Percentiles rank a stretch among this genome's conserved stretches.
These are phyloP conservation scores for Fistularia commersonii DNA, from an alignment of 2,797 vertebrate genomes.

Conservation along the genomic window DNA sequence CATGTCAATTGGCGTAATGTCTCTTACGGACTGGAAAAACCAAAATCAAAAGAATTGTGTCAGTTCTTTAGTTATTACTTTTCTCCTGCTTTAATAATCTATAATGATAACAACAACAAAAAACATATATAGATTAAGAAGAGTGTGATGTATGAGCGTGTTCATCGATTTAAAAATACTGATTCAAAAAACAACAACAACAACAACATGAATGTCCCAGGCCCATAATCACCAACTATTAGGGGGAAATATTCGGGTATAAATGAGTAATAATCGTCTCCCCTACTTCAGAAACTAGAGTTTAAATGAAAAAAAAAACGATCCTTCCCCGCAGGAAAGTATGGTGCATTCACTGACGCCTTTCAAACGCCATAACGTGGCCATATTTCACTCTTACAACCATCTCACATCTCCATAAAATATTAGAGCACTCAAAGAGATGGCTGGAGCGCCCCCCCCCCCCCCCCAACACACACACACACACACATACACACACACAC, in stretches of 20 bases:
- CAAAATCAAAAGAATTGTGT: no score
- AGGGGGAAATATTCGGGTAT: conserved; percentile 20
- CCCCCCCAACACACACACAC: conserved; percentile 15
- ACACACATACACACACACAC: neutral
- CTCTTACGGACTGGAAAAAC: no score
- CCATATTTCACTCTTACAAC: conserved; percentile 74
- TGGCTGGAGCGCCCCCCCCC: conserved; percentile 54
- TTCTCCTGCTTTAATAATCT: no score
- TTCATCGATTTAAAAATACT: no score
- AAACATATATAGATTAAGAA: no score
- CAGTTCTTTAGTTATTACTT: no score
- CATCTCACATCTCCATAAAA: conserved; percentile 73
- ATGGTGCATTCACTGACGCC: conserved; percentile 63
- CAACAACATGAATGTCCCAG: no score
- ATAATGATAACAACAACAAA: no score
- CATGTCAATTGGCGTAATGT: no score
- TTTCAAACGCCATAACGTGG: conserved; percentile 59
- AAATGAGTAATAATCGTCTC: conserved; percentile 64
- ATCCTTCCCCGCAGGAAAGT: conserved; percentile 50
- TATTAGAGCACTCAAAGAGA: conserved; percentile 71
- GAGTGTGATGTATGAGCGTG: no score
- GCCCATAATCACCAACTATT: no score
- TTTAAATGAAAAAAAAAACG: conserved; percentile 43
- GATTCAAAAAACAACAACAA: no score
- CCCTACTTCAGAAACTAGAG: conserved; percentile 55